Percentiles rank a stretch among this genome's conserved stretches.
phyloP scores from a whole-genome alignment of 2,797 vertebrate species.

The Spinus pinus region DNA sequence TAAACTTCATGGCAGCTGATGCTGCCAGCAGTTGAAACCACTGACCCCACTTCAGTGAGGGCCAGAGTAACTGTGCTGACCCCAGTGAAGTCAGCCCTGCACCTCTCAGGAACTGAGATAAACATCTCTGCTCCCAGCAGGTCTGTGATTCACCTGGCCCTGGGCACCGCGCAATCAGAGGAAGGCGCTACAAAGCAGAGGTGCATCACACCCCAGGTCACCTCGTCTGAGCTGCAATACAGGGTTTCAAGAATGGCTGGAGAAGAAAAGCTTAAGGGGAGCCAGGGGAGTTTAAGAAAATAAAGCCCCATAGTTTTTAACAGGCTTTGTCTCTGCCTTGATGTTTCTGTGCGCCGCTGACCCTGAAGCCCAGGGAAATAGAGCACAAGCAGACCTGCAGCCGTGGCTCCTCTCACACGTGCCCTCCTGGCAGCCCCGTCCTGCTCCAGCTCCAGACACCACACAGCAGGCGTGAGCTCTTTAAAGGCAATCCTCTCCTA shows the following conservation, averaged over 20 bases:
- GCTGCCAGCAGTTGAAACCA: background rate
- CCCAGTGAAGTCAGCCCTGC: background rate
- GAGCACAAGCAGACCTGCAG: constrained; percentile 30
- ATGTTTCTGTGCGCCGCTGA: background rate
- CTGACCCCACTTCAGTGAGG: background rate
- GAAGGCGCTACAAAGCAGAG: constrained; percentile 2
- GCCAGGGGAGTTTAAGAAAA: background rate
- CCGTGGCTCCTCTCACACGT: background rate
- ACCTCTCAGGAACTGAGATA: background rate
- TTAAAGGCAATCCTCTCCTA: constrained; percentile 19
- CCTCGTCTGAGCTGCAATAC: background rate
- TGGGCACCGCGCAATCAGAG: background rate
- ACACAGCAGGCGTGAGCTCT: background rate
- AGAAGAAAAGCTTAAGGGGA: background rate
- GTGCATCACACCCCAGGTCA: background rate
- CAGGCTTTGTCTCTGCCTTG: background rate
- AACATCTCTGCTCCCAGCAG: background rate
- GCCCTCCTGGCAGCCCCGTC: background rate
- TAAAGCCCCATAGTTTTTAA: background rate
- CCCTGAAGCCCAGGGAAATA: background rate
- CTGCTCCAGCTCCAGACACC: constrained; percentile 1
- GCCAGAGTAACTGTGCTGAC: background rate
- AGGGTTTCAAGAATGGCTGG: background rate
- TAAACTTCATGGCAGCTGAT: background rate
- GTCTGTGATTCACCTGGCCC: background rate